Conservation (phyloP, 2,797 vertebrate genomes). For the Melanotaenia pygmaea region DNA sequence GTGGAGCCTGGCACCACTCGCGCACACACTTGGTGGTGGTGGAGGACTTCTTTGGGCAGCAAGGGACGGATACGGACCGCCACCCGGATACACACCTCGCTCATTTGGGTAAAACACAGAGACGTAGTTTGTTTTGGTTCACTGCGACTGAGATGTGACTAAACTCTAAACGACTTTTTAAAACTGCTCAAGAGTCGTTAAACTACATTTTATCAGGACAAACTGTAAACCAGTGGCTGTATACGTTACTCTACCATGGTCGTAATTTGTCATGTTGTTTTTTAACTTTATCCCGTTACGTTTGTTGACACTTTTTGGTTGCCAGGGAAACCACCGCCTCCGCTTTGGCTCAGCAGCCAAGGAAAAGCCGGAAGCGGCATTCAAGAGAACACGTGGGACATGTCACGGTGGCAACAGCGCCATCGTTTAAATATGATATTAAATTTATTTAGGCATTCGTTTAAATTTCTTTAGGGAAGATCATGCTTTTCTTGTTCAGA, state of each 20-base stretch:
- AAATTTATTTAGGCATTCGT: background rate
- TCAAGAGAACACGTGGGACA: background rate
- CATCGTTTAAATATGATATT: background rate
- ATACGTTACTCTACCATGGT: background rate
- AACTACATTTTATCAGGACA: background rate
- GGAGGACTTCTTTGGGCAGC: slow-evolving; percentile 88
- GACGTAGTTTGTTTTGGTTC: too few relatives aligned
- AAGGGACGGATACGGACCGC: slow-evolving; percentile 91
- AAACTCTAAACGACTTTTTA: background rate
- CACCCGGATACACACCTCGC: slow-evolving; percentile 88
- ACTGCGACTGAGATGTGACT: background rate
- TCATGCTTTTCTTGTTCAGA: background rate
- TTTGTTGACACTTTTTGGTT: slow-evolving; percentile 69
- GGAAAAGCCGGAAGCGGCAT: background rate
- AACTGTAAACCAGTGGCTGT: too few relatives aligned
- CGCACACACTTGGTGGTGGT: slow-evolving; percentile 87
- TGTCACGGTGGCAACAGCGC: slow-evolving; percentile 42
- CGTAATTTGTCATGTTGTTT: background rate
- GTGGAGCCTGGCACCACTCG: slow-evolving; percentile 82
- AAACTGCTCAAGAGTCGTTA: background rate
- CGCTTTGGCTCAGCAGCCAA: background rate
- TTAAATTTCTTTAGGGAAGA: too few relatives aligned
- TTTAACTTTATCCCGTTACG: slow-evolving; percentile 12
- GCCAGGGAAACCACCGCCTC: slow-evolving; percentile 61
- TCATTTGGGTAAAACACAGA: slow-evolving; percentile 69